A percentile compares a stretch with the other conserved stretches of the same genome.
Conservation (phyloP, 2,888 invertebrate genomes). For the Heliconius sara region DNA sequence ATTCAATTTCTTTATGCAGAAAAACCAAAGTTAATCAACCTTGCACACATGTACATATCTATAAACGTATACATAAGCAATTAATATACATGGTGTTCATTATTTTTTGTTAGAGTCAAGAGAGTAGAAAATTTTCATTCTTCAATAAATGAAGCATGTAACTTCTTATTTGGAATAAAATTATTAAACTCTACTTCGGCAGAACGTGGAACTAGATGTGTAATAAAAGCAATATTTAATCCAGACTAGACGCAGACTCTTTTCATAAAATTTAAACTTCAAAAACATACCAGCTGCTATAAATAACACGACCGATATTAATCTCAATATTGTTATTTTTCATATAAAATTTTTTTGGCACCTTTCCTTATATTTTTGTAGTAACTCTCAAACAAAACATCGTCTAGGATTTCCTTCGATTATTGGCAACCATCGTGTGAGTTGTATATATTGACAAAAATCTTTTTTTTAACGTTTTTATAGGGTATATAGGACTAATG, state of each 20-base stretch:
- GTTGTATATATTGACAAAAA: neutral
- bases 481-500: too few species aligned
- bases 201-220: neutral
- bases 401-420: neutral
- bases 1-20: too few species aligned
- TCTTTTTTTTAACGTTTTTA: too few species aligned
- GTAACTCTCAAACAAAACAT: neutral
- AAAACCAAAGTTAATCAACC: too few species aligned
- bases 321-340: neutral
- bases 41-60: too few species aligned
- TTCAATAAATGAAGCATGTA: too few species aligned
- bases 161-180: too few species aligned
- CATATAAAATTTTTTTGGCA: conserved; percentile 4
- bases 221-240: neutral
- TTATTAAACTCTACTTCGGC: too few species aligned
- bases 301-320: neutral
- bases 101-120: neutral
- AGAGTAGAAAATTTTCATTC: neutral
- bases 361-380: neutral
- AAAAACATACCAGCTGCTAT: neutral
- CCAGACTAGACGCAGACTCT: neutral
- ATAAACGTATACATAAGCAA: too few species aligned
- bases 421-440: neutral
- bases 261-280: neutral
- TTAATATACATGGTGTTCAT: too few species aligned